phyloP scores from a whole-genome alignment of 2,797 vertebrate genomes.

The Arremon aurantiirostris region DNA sequence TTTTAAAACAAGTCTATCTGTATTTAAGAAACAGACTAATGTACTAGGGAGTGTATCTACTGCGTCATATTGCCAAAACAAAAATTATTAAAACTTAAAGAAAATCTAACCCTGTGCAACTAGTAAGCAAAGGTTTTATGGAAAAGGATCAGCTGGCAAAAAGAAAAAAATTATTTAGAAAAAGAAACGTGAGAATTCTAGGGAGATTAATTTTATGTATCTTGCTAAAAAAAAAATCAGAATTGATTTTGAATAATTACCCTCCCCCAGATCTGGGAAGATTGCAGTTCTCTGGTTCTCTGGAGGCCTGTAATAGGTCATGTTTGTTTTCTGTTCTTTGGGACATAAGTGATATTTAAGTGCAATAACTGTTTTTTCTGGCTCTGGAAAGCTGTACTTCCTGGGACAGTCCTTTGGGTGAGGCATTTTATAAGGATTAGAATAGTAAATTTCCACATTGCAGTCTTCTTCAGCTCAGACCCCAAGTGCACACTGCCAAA shows the following conservation, averaged over 20 bases:
- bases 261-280: not conserved
- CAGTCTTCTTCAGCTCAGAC: not conserved
- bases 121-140: not conserved
- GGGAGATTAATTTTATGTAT: not conserved
- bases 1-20: not conserved
- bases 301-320: not conserved
- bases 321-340: not conserved
- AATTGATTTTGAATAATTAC: not conserved
- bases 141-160: not conserved
- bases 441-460: not conserved
- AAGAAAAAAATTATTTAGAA: not conserved
- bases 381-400: not conserved
- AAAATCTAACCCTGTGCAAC: not conserved
- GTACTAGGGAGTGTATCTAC: not conserved
- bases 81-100: rapidly evolving
- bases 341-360: not conserved
- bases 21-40: not conserved
- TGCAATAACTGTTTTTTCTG: not conserved
- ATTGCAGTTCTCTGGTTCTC: not conserved
- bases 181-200: not conserved
- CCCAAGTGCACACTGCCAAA: too few species aligned
- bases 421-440: not conserved
- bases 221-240: not conserved
- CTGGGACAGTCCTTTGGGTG: not conserved
- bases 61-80: not conserved